Evolutionary conservation across 2,888 invertebrate species (phyloP), one percentile per base, ranked within the genome.

Genomic region (Nemurella pictetii): DNA sequence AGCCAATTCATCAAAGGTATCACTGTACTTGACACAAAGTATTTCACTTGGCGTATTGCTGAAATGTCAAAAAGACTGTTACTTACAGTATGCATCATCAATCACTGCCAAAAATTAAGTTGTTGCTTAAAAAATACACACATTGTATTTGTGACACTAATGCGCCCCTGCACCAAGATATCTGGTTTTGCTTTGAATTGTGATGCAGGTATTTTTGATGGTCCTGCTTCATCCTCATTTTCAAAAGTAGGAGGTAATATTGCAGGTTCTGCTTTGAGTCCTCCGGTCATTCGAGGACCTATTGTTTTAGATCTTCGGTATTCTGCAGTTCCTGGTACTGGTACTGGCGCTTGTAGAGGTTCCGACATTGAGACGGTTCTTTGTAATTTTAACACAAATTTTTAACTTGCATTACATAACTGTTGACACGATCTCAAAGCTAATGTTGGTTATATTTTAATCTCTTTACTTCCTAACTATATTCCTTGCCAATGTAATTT

Each of bases 1-100:
- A 26, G 93, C 94, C 86, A 94, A 89, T 83, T 92, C 91, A 86
- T 92, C 92, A 80, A 90, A 91, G 87, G 93, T 92, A 89, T 94
- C 94, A 73, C 93, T 94, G 88, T 94, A 94, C 89, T 92, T 92
- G 86, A 93, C 90, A 88, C 93, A 93, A 88, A 93, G 90, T 86
- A 92, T 90, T 32, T 93, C 92, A 87, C 91, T 91, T 86, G 90
- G 91, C 20, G 92, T 91, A 87, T 92, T 92, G 87, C 93, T 93
- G 86, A 12, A 72, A 83, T 72, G 3, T 1, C n/a, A 29, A 29
- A 78, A 78, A 20, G 20, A 12, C 20, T 55, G 9, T 12, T 15
- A 20, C 20, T 55, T 55, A 12, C 9, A 32, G 3, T 32, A 32
- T 9, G 9, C 32, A 32, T 5, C 32, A 9, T 32, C 32, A 5